Percentiles rank a stretch among this genome's conserved stretches.
Evolutionary conservation across 2,113 vertebrate species (phyloP).

Genomic region (Indri indri): DNA sequence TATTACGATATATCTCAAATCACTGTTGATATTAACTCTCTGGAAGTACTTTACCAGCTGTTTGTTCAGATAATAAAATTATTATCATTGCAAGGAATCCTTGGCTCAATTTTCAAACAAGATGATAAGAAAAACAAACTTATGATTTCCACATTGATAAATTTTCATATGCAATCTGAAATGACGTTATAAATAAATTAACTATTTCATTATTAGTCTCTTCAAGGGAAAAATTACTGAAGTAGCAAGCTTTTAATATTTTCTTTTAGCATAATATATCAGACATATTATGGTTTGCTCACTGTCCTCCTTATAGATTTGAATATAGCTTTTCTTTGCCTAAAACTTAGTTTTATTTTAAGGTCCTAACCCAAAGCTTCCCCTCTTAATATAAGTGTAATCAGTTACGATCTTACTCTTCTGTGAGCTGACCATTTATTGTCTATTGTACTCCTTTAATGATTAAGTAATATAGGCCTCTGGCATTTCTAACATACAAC

Average conservation of each 20-base stretch:
- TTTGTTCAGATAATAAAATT: background rate
- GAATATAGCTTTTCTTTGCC: background rate
- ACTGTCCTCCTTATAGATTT: background rate
- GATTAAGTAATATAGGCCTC: background rate
- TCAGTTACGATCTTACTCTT: background rate
- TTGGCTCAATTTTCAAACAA: background rate
- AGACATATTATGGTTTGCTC: background rate
- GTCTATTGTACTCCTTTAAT: background rate
- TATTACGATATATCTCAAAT: background rate
- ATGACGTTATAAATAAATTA: conserved; percentile 8
- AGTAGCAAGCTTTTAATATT: background rate
- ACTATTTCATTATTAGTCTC: conserved; percentile 14
- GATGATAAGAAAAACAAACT: background rate
- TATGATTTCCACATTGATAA: background rate
- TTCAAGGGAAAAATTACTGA: background rate
- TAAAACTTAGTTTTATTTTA: background rate
- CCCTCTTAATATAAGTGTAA: background rate
- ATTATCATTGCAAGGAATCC: background rate
- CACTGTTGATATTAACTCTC: background rate
- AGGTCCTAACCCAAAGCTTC: background rate
- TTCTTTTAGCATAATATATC: background rate
- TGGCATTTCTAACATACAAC: background rate
- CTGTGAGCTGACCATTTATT: background rate
- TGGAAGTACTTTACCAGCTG: background rate
- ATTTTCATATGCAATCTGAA: conserved; percentile 21